Base-by-base conservation (phyloP, 1,140 invertebrate genomes). In the Odontomachus brunneus region DNA sequence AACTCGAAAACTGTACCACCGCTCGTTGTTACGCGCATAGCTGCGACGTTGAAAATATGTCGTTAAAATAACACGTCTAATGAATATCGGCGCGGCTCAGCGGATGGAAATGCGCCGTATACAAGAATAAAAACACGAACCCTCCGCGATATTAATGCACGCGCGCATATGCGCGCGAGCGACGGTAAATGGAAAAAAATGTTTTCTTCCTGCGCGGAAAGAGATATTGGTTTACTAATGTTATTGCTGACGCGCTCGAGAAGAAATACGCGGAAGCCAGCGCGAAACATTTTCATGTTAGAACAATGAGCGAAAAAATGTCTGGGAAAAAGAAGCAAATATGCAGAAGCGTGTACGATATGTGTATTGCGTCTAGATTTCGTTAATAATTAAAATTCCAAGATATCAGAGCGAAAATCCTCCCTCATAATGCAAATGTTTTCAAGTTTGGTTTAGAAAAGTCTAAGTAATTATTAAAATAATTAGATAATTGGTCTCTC, bases 11-110 rank as follows among this genome's bases (percentile, higher is more conserved):
- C n/a, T n/a, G n/a, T n/a, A n/a, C n/a, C n/a, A n/a, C n/a, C 24
- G 26, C 14, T n/a, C 57, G 33, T 17, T 0, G 38, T 1, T 44
- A 26, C 3, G 22, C n/a, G 48, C 15, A 48, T 29, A 22, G n/a
- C 49, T 19, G 49, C 12, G 49, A 44, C 51, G 48, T 69, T 80
- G 63, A 69, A 80, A 80, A 80, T 57, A 80, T 33, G 22, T 69
- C n/a, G 51, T 69, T 80, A 69, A 57, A 80, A 69, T 65, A 80
- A 57, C 65, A 69, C 65, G 3, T 80, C 65, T 80, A 80, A 80
- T 69, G 65, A 69, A 67, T 38, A 78, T 69, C 33, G 51, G 49
- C 22, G n/a, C 49, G 57, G 33, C 33, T 44, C 38, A 7, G 38
- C 63, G 44, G 48, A 67, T 44, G 17, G 19, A 78, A 78, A 78